Evolutionary conservation across 2,888 invertebrate genomes (phyloP), one percentile per base, ranked within the genome.

Genomic region (Pandemis heparana): DNA sequence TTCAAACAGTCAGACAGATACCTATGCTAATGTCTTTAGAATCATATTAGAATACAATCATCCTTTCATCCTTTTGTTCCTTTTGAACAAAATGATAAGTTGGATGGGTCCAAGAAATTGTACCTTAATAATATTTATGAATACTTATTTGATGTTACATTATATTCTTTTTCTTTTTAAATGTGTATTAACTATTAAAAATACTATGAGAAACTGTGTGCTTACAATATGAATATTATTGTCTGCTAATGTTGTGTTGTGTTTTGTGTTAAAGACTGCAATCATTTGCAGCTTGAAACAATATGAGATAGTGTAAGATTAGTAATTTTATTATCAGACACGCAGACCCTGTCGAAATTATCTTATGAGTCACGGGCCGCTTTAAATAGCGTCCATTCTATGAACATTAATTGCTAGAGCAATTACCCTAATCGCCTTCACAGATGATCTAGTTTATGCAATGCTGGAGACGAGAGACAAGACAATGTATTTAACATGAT

Each of bases 41-140:
- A 67, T 62, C 46, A 23, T 51, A 72, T 72, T 72, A 62, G 66
- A 72, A 72, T 72, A 72, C 72, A 72, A 72, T 72, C 61, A 72
- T 72, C n/a, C n/a, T n/a, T n/a, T n/a, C n/a, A n/a, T n/a, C n/a
- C n/a, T n/a, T n/a, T n/a, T 18, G 32, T 62, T 72, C 72, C 72
- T 60, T 72, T 67, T n/a, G 23, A 61, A 67, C 66, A 41, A 18
- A 56, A 9, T 38, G 18, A 39, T 39, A 16, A n/a, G n/a, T 32
- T 16, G 32, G 32, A 39, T 70, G 32, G 16, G 38, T 39, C 12
- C 32, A 64, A 39, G 48, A 38, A 46, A 64, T 38, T 63, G 38
- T 8, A 39, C n/a, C 3, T n/a, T 60, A 56, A 0, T 23, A 60
- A 12, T 56, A 23, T 5, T 48, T n/a, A 41, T 41, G 7, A 9